phyloP scores from a whole-genome alignment of 2,113 vertebrate species.

The Rhynchomys soricoides region DNA sequence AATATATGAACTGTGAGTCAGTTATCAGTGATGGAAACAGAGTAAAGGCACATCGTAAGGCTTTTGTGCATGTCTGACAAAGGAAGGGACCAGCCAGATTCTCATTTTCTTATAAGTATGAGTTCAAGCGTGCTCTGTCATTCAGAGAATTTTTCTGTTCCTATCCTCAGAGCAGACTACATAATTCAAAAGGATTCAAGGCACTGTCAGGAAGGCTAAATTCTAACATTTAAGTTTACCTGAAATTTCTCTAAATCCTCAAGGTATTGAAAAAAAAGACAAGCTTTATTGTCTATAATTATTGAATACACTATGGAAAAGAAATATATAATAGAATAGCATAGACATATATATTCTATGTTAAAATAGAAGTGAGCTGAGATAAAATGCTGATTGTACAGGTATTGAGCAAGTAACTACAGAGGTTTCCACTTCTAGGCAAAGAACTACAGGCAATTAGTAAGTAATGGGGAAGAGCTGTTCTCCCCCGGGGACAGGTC shows the following conservation, averaged over 20 bases:
- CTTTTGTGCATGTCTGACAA: not conserved
- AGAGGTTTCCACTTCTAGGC: not conserved
- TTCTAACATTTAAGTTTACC: not conserved
- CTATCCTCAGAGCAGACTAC: not conserved
- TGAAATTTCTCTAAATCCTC: not conserved
- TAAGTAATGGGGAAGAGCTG: not conserved
- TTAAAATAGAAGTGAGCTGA: not conserved
- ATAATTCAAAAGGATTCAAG: not conserved
- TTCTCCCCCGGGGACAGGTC: not conserved
- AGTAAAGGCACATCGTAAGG: not conserved
- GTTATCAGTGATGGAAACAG: not conserved
- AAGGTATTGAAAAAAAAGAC: not conserved
- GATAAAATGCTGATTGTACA: not conserved
- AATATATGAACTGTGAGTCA: not conserved
- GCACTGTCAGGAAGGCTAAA: not conserved
- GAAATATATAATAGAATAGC: not conserved
- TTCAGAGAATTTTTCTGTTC: not conserved
- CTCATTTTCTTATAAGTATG: not conserved
- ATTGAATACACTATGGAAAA: not conserved
- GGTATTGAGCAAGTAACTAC: not conserved
- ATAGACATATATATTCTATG: too few species aligned
- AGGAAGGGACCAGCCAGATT: not conserved
- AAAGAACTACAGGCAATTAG: not conserved
- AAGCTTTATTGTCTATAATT: not conserved
- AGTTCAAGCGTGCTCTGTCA: not conserved